Conservation (phyloP, 2,888 invertebrate species). For the Sympetrum striolatum region DNA sequence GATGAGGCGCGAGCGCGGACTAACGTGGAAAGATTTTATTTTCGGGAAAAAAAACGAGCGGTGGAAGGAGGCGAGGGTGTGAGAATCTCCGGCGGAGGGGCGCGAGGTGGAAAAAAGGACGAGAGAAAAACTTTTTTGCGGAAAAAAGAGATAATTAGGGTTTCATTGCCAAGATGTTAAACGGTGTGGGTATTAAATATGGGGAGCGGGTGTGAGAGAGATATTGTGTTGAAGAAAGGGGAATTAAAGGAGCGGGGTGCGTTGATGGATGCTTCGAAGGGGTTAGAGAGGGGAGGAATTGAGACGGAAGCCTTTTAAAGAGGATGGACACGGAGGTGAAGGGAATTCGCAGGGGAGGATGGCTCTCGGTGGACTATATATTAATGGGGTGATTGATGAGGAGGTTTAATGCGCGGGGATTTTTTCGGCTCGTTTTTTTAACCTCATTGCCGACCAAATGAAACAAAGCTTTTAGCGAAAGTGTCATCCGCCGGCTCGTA, state of each 20-base stretch:
- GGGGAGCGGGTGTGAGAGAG: not conserved
- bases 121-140: constrained; percentile 53
- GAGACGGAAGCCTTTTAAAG: constrained; percentile 4
- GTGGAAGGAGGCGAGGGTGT: constrained; percentile 52
- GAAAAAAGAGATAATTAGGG: constrained; percentile 26
- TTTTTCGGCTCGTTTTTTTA: not conserved
- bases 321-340: not conserved
- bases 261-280: constrained; percentile 2
- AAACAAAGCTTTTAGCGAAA: not conserved
- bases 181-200: constrained; percentile 36
- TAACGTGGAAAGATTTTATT: constrained; percentile 52
- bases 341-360: not conserved
- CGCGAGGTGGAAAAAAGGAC: constrained; percentile 58
- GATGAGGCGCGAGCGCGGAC: constrained; percentile 50
- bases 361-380: not conserved
- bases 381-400: not conserved
- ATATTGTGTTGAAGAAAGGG: not conserved
- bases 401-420: not conserved
- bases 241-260: not conserved
- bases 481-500: not conserved
- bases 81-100: constrained; percentile 50
- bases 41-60: constrained; percentile 51
- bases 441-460: not conserved
- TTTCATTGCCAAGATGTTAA: constrained; percentile 41
- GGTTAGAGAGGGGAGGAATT: constrained; percentile 10